Evolutionary conservation across 2,113 vertebrate genomes (phyloP).

Genomic region (Lonchura striata): DNA sequence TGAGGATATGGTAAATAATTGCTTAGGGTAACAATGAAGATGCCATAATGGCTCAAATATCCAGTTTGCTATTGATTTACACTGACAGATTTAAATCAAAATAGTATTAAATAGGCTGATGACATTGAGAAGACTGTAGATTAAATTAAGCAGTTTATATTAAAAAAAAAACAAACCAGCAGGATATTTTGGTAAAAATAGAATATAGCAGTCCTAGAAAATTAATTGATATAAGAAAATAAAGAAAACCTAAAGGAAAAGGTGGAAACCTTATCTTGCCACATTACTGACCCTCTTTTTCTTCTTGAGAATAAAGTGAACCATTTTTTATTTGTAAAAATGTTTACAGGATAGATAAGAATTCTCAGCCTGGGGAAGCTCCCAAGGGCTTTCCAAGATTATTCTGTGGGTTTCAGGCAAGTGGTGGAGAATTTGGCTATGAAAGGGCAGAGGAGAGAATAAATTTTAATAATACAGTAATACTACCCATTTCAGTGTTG

Average conservation of each 20-base stretch:
- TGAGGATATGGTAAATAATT: neutral
- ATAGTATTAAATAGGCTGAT: neutral
- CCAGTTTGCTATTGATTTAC: neutral
- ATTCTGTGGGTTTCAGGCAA: neutral
- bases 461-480: neutral
- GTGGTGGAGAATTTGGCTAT: neutral
- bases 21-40: neutral
- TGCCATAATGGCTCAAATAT: neutral
- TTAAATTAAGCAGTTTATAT: neutral
- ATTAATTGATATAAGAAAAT: accelerated
- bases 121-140: neutral
- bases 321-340: neutral
- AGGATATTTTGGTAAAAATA: neutral
- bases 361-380: neutral
- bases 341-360: neutral
- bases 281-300: neutral
- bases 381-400: neutral
- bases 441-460: neutral
- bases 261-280: neutral
- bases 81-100: neutral
- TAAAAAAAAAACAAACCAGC: neutral
- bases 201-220: neutral
- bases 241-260: neutral
- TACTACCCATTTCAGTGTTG: neutral
- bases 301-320: neutral